Conservation (phyloP, 2,888 invertebrate genomes). For the Syrista parreyssii region DNA sequence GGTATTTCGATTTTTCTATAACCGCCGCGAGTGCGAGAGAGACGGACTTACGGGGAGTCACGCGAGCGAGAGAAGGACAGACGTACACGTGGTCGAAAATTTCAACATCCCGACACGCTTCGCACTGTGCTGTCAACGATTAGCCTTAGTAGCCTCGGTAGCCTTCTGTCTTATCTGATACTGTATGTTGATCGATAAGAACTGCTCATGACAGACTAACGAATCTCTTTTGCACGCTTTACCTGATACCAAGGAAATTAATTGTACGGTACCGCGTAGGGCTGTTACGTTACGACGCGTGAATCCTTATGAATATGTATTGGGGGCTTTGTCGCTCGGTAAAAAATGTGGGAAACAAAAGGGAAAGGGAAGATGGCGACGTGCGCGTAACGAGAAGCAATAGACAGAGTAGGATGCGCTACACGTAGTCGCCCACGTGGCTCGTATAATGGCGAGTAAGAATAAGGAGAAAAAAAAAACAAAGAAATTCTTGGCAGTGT, state of each 20-base stretch:
- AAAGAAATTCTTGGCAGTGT: conserved; percentile 12
- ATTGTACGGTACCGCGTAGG: background rate
- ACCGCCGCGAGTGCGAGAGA: background rate
- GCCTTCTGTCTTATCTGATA: background rate
- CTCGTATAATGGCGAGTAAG: conserved; percentile 25
- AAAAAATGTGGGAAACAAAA: background rate
- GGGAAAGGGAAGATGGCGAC: background rate
- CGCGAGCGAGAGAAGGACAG: background rate
- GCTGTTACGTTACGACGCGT: background rate
- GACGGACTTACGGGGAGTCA: background rate
- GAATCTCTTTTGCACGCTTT: background rate
- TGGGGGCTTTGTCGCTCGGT: background rate
- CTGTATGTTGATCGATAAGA: background rate
- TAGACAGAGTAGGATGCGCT: conserved; percentile 10
- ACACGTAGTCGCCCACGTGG: conserved; percentile 18
- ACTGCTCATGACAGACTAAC: background rate
- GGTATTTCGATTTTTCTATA: too few species aligned
- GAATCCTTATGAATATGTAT: background rate
- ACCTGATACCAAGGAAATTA: background rate
- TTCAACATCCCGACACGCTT: background rate
- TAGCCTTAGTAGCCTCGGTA: background rate
- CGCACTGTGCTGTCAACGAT: background rate
- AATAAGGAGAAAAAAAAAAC: conserved; percentile 12
- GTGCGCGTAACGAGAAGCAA: conserved; percentile 1
- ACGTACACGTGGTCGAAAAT: background rate